Base-by-base conservation (phyloP, 2,113 vertebrate genomes). In the Nothobranchius furzeri region DNA sequence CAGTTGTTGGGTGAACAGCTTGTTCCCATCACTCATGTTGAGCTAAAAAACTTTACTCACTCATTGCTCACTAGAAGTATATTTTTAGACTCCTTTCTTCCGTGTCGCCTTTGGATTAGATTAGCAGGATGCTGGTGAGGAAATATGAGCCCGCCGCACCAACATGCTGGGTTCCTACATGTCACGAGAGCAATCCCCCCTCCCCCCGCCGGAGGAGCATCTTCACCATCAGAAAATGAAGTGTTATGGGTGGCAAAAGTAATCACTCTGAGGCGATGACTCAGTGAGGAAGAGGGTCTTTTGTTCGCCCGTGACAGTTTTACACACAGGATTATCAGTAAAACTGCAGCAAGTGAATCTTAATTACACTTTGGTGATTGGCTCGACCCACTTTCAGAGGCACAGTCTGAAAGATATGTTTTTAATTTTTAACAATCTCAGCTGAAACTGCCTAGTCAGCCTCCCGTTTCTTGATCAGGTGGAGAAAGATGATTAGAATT, bases 291-390 rank as follows among this genome's bases (percentile, higher is more conserved):
- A 84, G 79, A 74, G 14, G 82, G 35, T 65, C 68, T 68, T 85
- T 90, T 89, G 87, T 91, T 81, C 60, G 40, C 67, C 68, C 15
- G 58, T 78, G 84, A 82, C 79, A 81, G 75, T 86, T 88, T 87
- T 81, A 84, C 86, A 78, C 77, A 60, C 75, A 67, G 60, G 60
- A 85, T 79, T 85, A 85, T 89, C 81, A 89, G 79, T 82, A 80
- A 81, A 85, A 85, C 73, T 81, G 86, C 80, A 78, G 80, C 75
- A 68, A 86, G 75, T 85, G 71, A 87, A 85, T 88, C 84, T 86
- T 89, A 86, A 84, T 88, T 91, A 85, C 82, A 82, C 75, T 82
- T 78, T 78, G 57, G 70, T 84, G 87, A 85, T 78, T 84, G 78
- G 54, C 58, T 74, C 20, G 15, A 12, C 59, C 67, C 53, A 65